Conservation (phyloP, 2,888 invertebrate genomes). For the Liodrosophila aerea region DNA sequence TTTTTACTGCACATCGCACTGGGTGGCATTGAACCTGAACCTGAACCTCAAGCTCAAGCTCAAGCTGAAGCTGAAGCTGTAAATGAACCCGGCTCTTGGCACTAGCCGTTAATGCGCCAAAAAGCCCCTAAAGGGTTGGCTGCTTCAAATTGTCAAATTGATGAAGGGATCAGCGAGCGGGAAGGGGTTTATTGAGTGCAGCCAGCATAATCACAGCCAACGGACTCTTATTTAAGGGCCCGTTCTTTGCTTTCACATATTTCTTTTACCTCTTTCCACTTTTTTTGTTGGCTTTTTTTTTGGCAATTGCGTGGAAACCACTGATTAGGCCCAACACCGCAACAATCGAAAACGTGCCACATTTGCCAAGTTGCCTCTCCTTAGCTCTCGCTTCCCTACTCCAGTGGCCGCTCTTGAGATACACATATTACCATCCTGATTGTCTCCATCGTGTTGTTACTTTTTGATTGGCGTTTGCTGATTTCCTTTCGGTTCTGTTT, state of each 20-base stretch:
- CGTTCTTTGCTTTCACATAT: constrained; percentile 67
- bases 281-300: constrained; percentile 32
- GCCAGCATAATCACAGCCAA: constrained; percentile 35
- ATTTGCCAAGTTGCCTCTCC: constrained; percentile 54
- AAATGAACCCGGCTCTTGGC: constrained; percentile 13
- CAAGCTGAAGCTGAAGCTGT: constrained; percentile 6
- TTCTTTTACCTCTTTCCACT: constrained; percentile 10
- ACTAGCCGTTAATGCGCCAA: constrained; percentile 71
- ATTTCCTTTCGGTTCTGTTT: constrained; percentile 33
- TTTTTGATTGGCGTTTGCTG: constrained; percentile 67
- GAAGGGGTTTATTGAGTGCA: too few relatives aligned
- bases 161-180: not conserved
- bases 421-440: constrained; percentile 54
- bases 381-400: constrained; percentile 1
- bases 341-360: constrained; percentile 70
- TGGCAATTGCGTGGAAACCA: constrained; percentile 68
- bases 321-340: constrained; percentile 74
- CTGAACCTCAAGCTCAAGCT: not conserved
- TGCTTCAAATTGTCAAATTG: too few relatives aligned
- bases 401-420: constrained; percentile 12
- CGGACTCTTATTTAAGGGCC: constrained; percentile 64
- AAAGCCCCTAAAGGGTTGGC: constrained; percentile 53
- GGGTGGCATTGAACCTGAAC: constrained; percentile 67
- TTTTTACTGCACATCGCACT: constrained; percentile 64
- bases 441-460: constrained; percentile 49